Evolutionary conservation across 2,113 vertebrate genomes (phyloP).

Genomic region (Psittacula cyanocephala): DNA sequence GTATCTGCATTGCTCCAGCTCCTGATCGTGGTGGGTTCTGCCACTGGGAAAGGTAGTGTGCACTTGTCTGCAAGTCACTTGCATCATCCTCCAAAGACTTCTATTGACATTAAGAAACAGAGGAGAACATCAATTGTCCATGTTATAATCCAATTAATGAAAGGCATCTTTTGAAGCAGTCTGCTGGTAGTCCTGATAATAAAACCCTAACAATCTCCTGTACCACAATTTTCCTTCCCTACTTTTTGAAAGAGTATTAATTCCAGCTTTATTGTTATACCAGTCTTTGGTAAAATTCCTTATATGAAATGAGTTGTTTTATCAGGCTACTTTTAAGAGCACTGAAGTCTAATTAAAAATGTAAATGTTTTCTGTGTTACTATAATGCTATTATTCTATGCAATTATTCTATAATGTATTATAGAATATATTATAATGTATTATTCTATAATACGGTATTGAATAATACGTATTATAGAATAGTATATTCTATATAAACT

Average conservation of each 20-base stretch:
- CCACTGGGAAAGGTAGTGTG: fast-evolving
- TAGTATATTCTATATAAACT: not conserved
- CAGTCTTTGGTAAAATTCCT: not conserved
- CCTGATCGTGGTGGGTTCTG: not conserved
- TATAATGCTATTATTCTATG: not conserved
- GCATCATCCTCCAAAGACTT: not conserved
- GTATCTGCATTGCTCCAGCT: fast-evolving
- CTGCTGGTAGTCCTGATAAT: not conserved
- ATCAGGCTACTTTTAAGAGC: not conserved
- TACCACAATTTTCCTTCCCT: not conserved
- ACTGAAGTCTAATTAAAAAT: not conserved
- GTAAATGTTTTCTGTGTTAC: not conserved
- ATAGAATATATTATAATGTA: not conserved
- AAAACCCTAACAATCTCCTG: not conserved
- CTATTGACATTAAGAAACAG: not conserved
- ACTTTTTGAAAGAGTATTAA: not conserved
- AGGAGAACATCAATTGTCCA: not conserved
- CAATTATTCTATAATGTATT: not conserved
- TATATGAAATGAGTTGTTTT: not conserved
- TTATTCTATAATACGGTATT: not conserved
- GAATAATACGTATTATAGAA: not conserved
- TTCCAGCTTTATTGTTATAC: not conserved
- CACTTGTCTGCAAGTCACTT: not conserved
- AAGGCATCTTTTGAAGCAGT: not conserved
- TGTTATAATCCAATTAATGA: not conserved